Conservation (phyloP, 2,113 vertebrate genomes). For the Tricholaema leucomelas region DNA sequence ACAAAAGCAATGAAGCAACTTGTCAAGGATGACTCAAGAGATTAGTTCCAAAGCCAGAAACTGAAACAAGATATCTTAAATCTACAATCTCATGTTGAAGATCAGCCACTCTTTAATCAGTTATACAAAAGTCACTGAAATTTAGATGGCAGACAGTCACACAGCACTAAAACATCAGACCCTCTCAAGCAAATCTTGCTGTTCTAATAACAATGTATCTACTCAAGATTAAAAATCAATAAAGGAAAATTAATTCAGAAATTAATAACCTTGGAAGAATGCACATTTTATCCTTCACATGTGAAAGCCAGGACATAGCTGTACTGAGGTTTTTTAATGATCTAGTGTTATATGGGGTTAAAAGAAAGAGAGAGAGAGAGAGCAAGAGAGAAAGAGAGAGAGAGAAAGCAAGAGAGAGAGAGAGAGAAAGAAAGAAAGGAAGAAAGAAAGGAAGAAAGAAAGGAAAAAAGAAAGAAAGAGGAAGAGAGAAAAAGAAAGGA, state of each 20-base stretch:
- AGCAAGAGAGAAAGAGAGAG: too few relatives aligned
- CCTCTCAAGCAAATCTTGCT: background rate
- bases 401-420: too few relatives aligned
- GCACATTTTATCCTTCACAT: background rate
- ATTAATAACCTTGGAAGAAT: background rate
- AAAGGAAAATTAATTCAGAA: background rate
- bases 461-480: too few relatives aligned
- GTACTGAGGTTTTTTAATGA: background rate
- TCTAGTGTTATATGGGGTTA: background rate
- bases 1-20: background rate
- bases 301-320: background rate
- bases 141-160: background rate
- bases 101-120: background rate
- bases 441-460: too few relatives aligned
- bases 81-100: background rate
- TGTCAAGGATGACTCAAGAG: background rate
- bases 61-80: background rate
- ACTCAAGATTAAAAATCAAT: background rate
- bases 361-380: too few relatives aligned
- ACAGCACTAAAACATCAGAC: background rate
- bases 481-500: too few relatives aligned
- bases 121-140: background rate
- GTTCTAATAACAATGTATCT: background rate
- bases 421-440: too few relatives aligned
- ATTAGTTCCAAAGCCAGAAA: background rate